phyloP scores from a whole-genome alignment of 2,888 invertebrate genomes.

The Tromatobia lineatoria region DNA sequence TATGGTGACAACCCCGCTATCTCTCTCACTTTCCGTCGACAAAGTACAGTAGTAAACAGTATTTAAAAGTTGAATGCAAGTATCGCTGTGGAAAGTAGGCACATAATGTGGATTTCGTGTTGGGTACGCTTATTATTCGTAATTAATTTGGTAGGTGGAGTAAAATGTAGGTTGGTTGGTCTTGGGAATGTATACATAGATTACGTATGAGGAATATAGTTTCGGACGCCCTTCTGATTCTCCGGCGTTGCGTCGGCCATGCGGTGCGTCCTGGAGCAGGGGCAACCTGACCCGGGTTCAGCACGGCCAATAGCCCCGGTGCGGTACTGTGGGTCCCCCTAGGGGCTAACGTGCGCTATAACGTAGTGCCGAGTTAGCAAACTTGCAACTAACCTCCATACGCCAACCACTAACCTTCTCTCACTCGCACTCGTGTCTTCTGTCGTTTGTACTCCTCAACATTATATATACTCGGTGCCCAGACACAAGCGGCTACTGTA shows the following conservation, averaged over 20 bases:
- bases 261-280: conserved; percentile 16
- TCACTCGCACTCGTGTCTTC: not conserved
- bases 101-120: conserved; percentile 76
- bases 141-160: conserved; percentile 73
- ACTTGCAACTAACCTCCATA: conserved; percentile 66
- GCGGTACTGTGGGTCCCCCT: conserved; percentile 32
- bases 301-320: conserved; percentile 47
- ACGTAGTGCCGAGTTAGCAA: conserved; percentile 73
- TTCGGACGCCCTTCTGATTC: conserved; percentile 15
- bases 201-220: conserved; percentile 12
- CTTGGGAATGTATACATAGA: not conserved
- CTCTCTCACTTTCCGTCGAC: conserved; percentile 24
- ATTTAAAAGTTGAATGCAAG: conserved; percentile 73
- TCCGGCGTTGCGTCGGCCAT: conserved; percentile 11
- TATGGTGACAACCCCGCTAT: not conserved
- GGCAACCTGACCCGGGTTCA: conserved; percentile 17
- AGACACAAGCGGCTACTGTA: conserved; percentile 3
- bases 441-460: conserved; percentile 6
- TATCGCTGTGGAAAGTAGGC: conserved; percentile 67
- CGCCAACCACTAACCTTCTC: not conserved
- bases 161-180: conserved; percentile 26
- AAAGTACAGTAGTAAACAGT: conserved; percentile 65
- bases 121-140: conserved; percentile 72
- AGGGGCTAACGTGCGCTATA: conserved; percentile 47
- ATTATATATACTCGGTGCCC: not conserved